Conservation (phyloP, 2,113 vertebrate species). For the Phoxinus phoxinus region DNA sequence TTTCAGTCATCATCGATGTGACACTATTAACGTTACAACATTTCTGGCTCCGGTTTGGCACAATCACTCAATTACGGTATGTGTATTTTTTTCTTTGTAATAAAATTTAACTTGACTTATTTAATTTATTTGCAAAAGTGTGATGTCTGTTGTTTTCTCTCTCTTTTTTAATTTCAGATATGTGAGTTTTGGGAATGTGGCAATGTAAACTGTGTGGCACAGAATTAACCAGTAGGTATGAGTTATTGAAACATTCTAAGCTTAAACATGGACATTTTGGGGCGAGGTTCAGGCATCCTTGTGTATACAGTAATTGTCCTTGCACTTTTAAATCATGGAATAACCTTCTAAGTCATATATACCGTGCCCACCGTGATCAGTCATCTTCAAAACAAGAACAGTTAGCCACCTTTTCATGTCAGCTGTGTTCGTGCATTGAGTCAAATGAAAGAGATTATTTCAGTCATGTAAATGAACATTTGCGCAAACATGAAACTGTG, state of each 20-base stretch:
- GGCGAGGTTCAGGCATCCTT: neutral
- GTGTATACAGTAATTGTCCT: slow-evolving; percentile 3
- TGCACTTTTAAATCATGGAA: slow-evolving; percentile 18
- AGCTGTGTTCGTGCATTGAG: slow-evolving; percentile 1
- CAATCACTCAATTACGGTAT: too few species aligned
- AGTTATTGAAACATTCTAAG: neutral
- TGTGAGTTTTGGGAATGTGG: neutral
- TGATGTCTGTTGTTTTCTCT: neutral
- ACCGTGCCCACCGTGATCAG: neutral
- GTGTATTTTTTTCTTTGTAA: too few species aligned
- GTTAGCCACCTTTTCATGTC: slow-evolving; percentile 7
- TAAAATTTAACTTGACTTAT: neutral
- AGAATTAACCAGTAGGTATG: neutral
- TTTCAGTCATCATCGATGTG: too few species aligned
- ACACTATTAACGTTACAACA: too few species aligned
- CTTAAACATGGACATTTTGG: neutral
- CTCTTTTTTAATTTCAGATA: neutral
- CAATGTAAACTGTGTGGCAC: neutral
- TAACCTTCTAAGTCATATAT: neutral
- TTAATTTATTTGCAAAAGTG: neutral
- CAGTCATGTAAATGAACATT: neutral
- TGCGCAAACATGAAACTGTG: neutral
- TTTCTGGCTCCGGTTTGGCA: too few species aligned
- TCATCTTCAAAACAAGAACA: neutral
- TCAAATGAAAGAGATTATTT: slow-evolving; percentile 12